These are phyloP conservation scores for Cerceris ruficornis DNA, from an alignment of 2,888 invertebrate species.

Conservation along the genomic window DNA sequence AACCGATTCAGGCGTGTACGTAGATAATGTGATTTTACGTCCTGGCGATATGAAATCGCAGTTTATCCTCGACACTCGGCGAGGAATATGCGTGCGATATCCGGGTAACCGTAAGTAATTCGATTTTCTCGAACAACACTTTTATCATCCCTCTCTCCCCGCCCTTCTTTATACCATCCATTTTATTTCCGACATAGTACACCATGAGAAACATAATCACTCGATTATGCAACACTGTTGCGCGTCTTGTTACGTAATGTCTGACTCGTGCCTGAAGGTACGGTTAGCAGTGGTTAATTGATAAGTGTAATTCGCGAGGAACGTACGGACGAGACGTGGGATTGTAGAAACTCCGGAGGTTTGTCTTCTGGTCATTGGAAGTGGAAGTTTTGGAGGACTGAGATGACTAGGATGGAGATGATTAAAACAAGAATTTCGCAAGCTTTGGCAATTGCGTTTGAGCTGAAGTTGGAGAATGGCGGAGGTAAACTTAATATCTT, in stretches of 20 bases:
- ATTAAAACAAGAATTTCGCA: no score
- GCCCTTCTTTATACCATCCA: no score
- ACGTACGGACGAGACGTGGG: neutral
- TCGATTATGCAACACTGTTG: neutral
- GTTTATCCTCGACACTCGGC: neutral
- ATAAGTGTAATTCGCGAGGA: neutral
- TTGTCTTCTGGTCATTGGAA: no score
- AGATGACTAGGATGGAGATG: no score
- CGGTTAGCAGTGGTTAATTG: neutral
- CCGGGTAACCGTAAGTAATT: conserved; percentile 3
- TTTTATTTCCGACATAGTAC: no score
- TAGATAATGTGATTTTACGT: neutral
- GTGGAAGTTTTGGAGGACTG: no score
- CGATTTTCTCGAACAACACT: neutral
- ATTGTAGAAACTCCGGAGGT: no score
- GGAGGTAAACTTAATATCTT: no score
- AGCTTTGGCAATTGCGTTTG: no score
- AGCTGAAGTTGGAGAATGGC: no score
- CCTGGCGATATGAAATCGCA: neutral
- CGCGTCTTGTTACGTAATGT: neutral
- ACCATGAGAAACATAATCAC: no score
- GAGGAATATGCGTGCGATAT: neutral
- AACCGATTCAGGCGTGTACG: neutral
- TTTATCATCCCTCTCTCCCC: neutral
- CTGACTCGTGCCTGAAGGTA: neutral